Conservation (phyloP, 2,888 invertebrate genomes). For the Synanthedon vespiformis region DNA sequence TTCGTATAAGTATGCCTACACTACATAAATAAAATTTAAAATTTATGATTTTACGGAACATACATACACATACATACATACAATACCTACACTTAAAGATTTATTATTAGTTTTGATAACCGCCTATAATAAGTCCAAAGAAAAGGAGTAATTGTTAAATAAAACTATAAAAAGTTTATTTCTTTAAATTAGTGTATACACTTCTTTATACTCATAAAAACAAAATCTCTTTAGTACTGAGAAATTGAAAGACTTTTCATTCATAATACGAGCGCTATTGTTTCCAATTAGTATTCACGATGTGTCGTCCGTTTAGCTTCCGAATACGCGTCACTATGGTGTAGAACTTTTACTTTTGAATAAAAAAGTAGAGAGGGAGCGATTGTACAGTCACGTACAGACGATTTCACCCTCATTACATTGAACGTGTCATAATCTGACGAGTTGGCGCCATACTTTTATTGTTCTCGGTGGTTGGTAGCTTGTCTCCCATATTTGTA, state of each 20-base stretch:
- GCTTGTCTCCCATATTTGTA: constrained; percentile 14
- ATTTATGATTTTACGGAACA: no score
- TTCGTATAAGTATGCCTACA: no score
- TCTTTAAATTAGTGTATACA: background rate
- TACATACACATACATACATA: no score
- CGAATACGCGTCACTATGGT: constrained; percentile 42
- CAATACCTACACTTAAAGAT: no score
- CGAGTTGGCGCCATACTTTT: constrained; percentile 59
- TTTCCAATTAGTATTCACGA: constrained; percentile 31
- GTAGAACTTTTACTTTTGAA: constrained; percentile 53
- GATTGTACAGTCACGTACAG: constrained; percentile 46
- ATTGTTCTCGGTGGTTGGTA: constrained; percentile 39
- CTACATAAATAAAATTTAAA: no score
- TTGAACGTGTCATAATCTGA: constrained; percentile 56
- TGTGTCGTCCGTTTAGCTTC: constrained; percentile 39
- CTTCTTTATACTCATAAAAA: background rate
- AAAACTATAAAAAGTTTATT: no score
- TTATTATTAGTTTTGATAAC: no score
- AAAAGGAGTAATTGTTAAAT: no score
- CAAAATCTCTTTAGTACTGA: background rate
- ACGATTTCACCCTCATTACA: constrained; percentile 60
- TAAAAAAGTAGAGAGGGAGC: constrained; percentile 27
- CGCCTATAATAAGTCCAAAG: no score
- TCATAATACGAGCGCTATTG: constrained; percentile 17
- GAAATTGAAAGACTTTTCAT: constrained; percentile 14